Base-by-base conservation (phyloP, 2,113 vertebrate species). In the Amblyornis subalaris region DNA sequence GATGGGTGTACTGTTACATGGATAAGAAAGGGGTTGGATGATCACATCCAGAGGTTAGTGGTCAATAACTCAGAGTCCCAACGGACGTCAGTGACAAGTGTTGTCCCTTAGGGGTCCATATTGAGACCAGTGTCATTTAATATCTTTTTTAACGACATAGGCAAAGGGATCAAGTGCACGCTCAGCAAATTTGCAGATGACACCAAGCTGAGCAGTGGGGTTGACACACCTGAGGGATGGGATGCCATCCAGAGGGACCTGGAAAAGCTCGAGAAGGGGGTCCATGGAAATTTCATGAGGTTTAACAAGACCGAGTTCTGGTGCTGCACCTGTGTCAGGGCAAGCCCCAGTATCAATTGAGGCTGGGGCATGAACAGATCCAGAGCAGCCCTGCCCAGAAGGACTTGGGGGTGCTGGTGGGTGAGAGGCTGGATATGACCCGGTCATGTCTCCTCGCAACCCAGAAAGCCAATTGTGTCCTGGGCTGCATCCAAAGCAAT, bases 261-360 rank as follows among this genome's bases (percentile, higher is more conserved):
- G 33, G 40, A 54, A 20, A 54, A 70, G 23, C 5, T 69, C 22
- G 53, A 53, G 19, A 47, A 86, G 4, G 1, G 3, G 6, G 3
- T 2, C 5, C 48, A 45, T n/a, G 19, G 11, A 14, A 29, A 10
- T 53, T 16, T 53, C 51, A 53, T 29, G 51, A 5, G 8, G 12
- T 54, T 70, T 61, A n/a, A 15, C 47, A 70, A 54, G 29, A 47
- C 4, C 28, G 25, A n/a, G 7, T 29, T 7, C n/a, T 28, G 28
- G 22, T 26, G 26, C 36, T 76, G 15, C 5, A n/a, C 12, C 12
- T n/a, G 24, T 2, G 44, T 29, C 5, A 10, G 28, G 38, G 12
- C 12, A 45, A 13, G 3, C 3, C 6, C 6, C 0, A 0, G 9
- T 29, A 7, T 29, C 54, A 38, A 0, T 28, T 38, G 19, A 45